A percentile compares a stretch with the other conserved stretches of the same genome.
phyloP scores from a whole-genome alignment of 2,797 vertebrate species.

The Buceros bicornis region DNA sequence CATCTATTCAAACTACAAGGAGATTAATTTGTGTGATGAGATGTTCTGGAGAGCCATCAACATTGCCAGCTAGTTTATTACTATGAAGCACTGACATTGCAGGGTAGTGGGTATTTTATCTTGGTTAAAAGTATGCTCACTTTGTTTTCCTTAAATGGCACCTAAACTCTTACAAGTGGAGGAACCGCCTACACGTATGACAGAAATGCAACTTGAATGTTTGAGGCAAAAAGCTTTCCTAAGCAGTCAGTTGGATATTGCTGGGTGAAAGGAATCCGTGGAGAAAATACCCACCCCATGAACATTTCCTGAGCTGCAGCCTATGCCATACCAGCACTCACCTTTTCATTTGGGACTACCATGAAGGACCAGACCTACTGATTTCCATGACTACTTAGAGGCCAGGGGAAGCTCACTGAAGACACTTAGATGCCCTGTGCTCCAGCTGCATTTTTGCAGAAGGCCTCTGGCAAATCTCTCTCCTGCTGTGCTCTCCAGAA shows the following conservation, averaged over 20 bases:
- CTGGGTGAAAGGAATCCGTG: not conserved
- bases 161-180: not conserved
- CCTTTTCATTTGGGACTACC: not conserved
- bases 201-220: not conserved
- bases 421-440: not conserved
- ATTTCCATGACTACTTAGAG: not conserved
- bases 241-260: not conserved
- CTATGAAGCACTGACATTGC: not conserved
- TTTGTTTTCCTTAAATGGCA: not conserved
- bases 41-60: not conserved
- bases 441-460: not conserved
- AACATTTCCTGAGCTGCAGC: not conserved
- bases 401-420: not conserved
- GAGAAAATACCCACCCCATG: not conserved
- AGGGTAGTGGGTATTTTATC: not conserved
- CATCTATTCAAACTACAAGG: not conserved
- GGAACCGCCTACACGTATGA: not conserved
- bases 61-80: not conserved
- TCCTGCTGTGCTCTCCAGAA: not conserved
- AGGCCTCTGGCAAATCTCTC: not conserved
- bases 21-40: not conserved
- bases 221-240: constrained; percentile 6
- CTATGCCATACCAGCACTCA: not conserved
- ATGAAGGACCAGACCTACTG: not conserved
- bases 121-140: not conserved